Evolutionary conservation across 2,888 invertebrate species (phyloP), one percentile per base, ranked within the genome.

Genomic region (Saturnia japonica): DNA sequence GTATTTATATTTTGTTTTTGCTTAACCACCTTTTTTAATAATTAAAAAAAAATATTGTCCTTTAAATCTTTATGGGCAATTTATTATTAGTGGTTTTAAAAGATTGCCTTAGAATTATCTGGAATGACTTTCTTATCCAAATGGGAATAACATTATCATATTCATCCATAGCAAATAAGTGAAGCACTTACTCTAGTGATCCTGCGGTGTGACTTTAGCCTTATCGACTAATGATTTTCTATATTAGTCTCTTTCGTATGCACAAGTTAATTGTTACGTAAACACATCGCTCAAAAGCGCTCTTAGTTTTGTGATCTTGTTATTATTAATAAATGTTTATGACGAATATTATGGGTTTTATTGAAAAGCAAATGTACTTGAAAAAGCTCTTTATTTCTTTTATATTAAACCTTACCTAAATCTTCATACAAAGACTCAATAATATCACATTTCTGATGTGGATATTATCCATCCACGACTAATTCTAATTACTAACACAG

Each of bases 371-470:
- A 69, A 68, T 71, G 9, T 45, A 80, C 77, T 83, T 85, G 80
- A 81, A 83, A 90, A 88, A 88, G 88, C 88, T 85, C 77, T 85
- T 89, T 85, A 85, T 87, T 86, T 83, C 84, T 78, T 75, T 74
- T 66, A 79, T 86, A 85, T 80, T 86, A 86, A 87, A 81, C 78
- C 85, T 80, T 82, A 80, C 82, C 88, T 92, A 92, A 89, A 90
- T 81, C 85, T 91, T 92, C 90, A 91, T 93, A 93, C 89, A 90
- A 93, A 94, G 94, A 94, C 94, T 94, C 93, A 94, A 95, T 95
- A 95, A 95, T 95, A 95, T 95, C 95, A 95, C 95, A 95, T 95
- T 95, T 95, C 95, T 95, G 89, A 95, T 95, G 95, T 95, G 95
- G 95, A 95, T 95, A 95, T 95, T 95, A 95, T 94, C 75, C 90